Conservation (phyloP, 2,888 invertebrate species). For the Drosophila austrosaltans region DNA sequence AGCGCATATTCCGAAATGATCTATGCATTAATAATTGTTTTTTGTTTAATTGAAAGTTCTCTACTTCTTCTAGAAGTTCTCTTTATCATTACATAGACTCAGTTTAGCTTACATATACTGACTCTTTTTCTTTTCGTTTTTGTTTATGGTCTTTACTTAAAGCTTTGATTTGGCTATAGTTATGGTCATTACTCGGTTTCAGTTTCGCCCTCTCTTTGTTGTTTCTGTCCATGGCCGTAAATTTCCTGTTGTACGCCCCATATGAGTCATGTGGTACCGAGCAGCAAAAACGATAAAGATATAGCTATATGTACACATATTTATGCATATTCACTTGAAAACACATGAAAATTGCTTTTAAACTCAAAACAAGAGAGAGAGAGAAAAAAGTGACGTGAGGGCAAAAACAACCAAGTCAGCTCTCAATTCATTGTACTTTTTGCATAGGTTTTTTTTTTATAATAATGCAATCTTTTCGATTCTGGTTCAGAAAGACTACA, state of each 20-base stretch:
- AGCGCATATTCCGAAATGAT: conserved; percentile 42
- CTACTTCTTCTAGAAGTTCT: background rate
- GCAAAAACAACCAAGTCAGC: conserved; percentile 11
- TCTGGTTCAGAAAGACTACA: background rate
- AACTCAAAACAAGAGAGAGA: conserved; percentile 4
- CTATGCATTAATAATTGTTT: conserved; percentile 8
- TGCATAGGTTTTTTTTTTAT: conserved; percentile 6
- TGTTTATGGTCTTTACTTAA: background rate
- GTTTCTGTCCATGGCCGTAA: conserved; percentile 54
- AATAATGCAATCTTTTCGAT: background rate
- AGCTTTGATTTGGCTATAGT: conserved; percentile 13
- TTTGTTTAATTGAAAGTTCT: conserved; percentile 14
- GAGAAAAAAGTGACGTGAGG: conserved; percentile 20
- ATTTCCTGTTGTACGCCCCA: conserved; percentile 63
- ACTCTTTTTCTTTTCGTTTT: background rate
- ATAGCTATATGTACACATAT: conserved; percentile 40
- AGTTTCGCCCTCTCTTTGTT: conserved; percentile 4
- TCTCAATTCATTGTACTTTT: conserved; percentile 6
- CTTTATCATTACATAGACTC: background rate
- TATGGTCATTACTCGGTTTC: conserved; percentile 10
- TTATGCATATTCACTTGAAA: conserved; percentile 5
- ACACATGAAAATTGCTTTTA: conserved; percentile 37
- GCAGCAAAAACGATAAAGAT: conserved; percentile 58
- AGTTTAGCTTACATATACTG: background rate
- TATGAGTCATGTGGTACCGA: conserved; percentile 57